These are phyloP conservation scores for Cerastis rubricosa DNA, from an alignment of 2,888 invertebrate genomes.

Conservation along the genomic window DNA sequence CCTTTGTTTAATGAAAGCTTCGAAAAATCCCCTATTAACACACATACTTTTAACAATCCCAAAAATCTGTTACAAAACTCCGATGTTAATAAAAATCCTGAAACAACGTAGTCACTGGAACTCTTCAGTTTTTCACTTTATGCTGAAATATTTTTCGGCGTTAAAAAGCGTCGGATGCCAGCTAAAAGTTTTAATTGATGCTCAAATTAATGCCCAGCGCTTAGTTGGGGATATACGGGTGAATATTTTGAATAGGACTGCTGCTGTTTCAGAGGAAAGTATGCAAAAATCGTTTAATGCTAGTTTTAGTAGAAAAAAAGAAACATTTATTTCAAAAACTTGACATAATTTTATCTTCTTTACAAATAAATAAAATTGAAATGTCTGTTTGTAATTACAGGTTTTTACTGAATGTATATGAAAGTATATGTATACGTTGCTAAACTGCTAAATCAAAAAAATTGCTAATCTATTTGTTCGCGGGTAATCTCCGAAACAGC, in stretches of 20 bases:
- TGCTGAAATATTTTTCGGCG: constrained; percentile 70
- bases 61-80: constrained; percentile 20
- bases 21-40: constrained; percentile 25
- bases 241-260: neutral
- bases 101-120: constrained; percentile 40
- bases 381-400: too few species aligned
- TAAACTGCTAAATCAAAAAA: too few species aligned
- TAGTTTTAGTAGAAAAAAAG: too few species aligned
- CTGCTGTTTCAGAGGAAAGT: too few species aligned
- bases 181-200: constrained; percentile 85
- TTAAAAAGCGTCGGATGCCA: constrained; percentile 75
- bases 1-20: constrained; percentile 2
- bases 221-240: constrained; percentile 27
- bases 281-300: too few species aligned
- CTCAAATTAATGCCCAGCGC: constrained; percentile 80
- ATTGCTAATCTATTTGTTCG: too few species aligned
- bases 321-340: neutral
- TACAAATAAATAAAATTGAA: too few species aligned
- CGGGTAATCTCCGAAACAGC: too few species aligned
- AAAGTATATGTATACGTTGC: too few species aligned
- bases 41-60: constrained; percentile 20
- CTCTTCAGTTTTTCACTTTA: constrained; percentile 51
- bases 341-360: neutral
- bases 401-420: too few species aligned
- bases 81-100: constrained; percentile 28